phyloP scores from a whole-genome alignment of 1,140 invertebrate genomes.

The Orchestia grillus region DNA sequence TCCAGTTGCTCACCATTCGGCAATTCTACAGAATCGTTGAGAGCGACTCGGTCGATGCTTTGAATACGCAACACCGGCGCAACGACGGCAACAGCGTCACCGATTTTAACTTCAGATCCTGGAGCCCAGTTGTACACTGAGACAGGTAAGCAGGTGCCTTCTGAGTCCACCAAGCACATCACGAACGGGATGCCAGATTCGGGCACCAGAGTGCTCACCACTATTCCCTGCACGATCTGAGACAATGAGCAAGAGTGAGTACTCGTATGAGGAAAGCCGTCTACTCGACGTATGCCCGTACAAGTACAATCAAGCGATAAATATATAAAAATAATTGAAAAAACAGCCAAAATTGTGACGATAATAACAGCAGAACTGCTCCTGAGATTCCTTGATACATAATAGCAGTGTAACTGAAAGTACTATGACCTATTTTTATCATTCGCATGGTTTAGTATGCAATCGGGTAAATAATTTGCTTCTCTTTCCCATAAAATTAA shows the following conservation, averaged over 20 bases:
- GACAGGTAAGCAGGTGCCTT: slow-evolving; percentile 80
- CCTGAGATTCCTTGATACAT: neutral
- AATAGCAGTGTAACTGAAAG: neutral
- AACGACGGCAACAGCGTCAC: slow-evolving; percentile 85
- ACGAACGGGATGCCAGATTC: slow-evolving; percentile 71
- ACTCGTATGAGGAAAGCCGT: neutral
- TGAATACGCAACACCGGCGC: slow-evolving; percentile 77
- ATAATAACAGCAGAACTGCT: neutral
- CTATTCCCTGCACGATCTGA: slow-evolving; percentile 66
- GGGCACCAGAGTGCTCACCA: slow-evolving; percentile 67
- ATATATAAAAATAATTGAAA: neutral
- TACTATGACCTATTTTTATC: neutral
- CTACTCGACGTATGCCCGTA: neutral
- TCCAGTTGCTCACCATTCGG: slow-evolving; percentile 70
- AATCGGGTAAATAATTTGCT: no score
- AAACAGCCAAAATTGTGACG: neutral
- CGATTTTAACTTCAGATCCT: slow-evolving; percentile 85
- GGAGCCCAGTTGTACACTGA: slow-evolving; percentile 87
- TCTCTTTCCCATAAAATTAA: no score
- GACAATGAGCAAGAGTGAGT: no score
- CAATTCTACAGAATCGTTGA: slow-evolving; percentile 56
- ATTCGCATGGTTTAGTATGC: neutral
- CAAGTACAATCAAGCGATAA: neutral
- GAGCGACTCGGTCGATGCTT: slow-evolving; percentile 58
- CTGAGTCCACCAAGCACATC: slow-evolving; percentile 84